A percentile compares a stretch with the other conserved stretches of the same genome.
Evolutionary conservation across 2,888 invertebrate species (phyloP).

Genomic region (Trachelus troglodyta): DNA sequence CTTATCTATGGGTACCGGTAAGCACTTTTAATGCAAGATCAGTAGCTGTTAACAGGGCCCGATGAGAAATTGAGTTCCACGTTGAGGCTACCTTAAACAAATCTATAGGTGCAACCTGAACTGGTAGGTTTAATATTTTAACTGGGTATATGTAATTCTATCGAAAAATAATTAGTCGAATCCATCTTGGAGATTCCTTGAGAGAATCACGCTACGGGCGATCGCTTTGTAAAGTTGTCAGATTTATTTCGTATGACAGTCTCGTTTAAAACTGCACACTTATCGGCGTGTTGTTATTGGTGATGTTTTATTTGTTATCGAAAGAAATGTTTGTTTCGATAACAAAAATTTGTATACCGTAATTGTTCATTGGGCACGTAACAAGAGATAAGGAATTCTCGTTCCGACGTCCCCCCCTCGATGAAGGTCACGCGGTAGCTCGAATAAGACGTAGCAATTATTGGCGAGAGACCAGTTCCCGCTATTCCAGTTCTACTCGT

Average conservation of each 20-base stretch:
- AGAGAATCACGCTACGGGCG: neutral
- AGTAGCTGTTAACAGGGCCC: neutral
- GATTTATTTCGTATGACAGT: no score
- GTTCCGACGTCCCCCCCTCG: slow-evolving; percentile 11
- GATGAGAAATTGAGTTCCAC: neutral
- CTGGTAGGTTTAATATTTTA: no score
- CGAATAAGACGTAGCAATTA: slow-evolving; percentile 55
- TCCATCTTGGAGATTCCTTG: neutral
- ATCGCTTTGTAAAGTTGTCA: no score
- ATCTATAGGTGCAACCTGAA: no score
- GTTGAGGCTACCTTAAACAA: neutral
- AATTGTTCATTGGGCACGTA: neutral
- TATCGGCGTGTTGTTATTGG: neutral
- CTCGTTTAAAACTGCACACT: no score
- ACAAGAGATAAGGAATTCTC: neutral
- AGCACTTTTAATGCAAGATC: neutral
- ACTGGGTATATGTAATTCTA: neutral
- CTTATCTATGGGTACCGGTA: no score
- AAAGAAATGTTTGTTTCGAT: neutral
- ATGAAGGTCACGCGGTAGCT: slow-evolving; percentile 28
- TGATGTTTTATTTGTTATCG: slow-evolving; percentile 4
- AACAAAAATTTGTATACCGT: neutral
- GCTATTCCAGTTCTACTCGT: slow-evolving; percentile 57
- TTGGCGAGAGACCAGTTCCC: slow-evolving; percentile 56
- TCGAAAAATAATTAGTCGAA: neutral